A percentile compares a stretch with the other conserved stretches of the same genome.
phyloP scores from a whole-genome alignment of 2,113 vertebrate species.

The Parotia lawesii region DNA sequence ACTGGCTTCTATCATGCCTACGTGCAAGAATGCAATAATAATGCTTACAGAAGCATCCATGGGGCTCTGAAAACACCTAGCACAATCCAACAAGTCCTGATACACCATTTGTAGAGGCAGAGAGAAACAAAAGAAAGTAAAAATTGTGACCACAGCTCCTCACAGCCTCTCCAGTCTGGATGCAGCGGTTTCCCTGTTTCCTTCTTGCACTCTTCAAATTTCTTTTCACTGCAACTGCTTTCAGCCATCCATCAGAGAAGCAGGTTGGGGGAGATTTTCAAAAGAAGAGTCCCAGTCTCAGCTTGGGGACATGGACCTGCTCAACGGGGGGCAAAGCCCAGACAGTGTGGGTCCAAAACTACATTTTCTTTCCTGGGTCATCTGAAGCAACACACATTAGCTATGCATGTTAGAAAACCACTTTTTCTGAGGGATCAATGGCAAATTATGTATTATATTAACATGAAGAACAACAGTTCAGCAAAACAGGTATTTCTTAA shows the following conservation, averaged over 20 bases:
- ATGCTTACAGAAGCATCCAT: not conserved
- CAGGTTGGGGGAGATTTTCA: not conserved
- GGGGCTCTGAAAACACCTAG: not conserved
- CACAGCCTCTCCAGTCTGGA: not conserved
- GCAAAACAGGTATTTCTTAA: not conserved
- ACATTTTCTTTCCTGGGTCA: not conserved
- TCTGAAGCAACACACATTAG: not conserved
- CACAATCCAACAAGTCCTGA: not conserved
- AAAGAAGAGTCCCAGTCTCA: not conserved
- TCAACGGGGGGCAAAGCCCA: not conserved
- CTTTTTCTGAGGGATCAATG: not conserved
- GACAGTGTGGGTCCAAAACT: not conserved
- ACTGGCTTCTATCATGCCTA: not conserved
- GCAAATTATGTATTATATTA: not conserved
- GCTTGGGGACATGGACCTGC: not conserved
- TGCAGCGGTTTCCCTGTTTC: not conserved
- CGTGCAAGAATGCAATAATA: accelerated
- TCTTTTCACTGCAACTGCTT: not conserved
- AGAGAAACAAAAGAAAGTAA: not conserved
- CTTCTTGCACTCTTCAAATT: not conserved
- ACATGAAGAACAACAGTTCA: not conserved
- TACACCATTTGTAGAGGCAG: not conserved
- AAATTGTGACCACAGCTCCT: not conserved
- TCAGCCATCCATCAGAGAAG: not conserved
- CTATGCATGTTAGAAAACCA: not conserved